A percentile compares a stretch with the other conserved stretches of the same genome.
Conservation (phyloP, 2,888 invertebrate genomes). For the Griposia aprilina region DNA sequence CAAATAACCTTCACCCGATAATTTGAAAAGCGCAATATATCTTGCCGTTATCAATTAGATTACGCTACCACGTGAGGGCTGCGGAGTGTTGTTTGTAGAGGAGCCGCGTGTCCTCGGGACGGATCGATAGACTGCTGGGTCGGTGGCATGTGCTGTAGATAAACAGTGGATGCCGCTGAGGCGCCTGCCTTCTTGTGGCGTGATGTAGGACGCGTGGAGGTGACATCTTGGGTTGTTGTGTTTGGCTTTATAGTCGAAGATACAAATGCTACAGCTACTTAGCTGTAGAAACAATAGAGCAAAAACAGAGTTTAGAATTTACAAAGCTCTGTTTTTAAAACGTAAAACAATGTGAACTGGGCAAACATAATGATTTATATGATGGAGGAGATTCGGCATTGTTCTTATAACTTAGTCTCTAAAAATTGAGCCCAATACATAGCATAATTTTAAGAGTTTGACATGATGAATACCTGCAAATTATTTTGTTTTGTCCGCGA, state of each 20-base stretch:
- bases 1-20: slow-evolving; percentile 26
- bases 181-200: slow-evolving; percentile 50
- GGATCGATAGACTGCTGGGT: slow-evolving; percentile 69
- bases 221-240: background rate
- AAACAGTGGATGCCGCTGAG: slow-evolving; percentile 67
- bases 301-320: no score
- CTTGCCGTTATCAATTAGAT: slow-evolving; percentile 55
- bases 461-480: background rate
- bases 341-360: background rate
- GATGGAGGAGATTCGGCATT: background rate
- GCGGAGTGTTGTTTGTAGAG: slow-evolving; percentile 35
- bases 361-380: background rate
- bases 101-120: slow-evolving; percentile 46
- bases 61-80: slow-evolving; percentile 19
- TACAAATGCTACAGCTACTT: background rate
- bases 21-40: slow-evolving; percentile 50
- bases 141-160: slow-evolving; percentile 60
- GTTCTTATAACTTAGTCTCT: background rate
- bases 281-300: no score
- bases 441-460: background rate
- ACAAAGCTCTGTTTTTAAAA: background rate
- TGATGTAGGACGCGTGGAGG: slow-evolving; percentile 49
- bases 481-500: background rate
- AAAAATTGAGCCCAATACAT: background rate
- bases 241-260: background rate